These are phyloP conservation scores for Lagorchestes hirsutus DNA, from an alignment of 2,797 vertebrate genomes.

Conservation along the genomic window DNA sequence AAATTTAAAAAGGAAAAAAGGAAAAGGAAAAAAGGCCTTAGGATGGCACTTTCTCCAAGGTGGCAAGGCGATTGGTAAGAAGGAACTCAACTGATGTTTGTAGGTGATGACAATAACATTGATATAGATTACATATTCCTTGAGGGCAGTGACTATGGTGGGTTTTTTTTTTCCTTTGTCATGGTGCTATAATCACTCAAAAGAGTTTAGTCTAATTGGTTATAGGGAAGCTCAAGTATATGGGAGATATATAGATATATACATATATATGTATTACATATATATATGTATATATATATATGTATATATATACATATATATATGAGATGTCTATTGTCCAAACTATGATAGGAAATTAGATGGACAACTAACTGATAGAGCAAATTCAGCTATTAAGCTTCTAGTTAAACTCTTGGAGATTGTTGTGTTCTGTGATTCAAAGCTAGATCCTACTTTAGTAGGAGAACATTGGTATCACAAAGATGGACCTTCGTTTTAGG, in stretches of 20 bases:
- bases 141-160: not conserved
- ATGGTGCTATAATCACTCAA: not conserved
- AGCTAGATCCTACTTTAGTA: not conserved
- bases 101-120: not conserved
- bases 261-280: too few relatives aligned
- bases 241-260: too few relatives aligned
- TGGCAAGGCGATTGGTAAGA: not conserved
- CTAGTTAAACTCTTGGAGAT: not conserved
- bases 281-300: too few relatives aligned
- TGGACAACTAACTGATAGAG: not conserved
- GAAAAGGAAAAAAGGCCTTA: not conserved
- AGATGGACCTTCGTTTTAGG: not conserved
- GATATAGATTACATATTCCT: not conserved
- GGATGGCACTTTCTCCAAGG: not conserved
- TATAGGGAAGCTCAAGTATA: not conserved
- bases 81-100: not conserved
- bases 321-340: not conserved
- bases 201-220: not conserved
- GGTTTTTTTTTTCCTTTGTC: not conserved
- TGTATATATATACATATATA: too few relatives aligned
- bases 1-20: not conserved
- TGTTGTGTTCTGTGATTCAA: not conserved
- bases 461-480: not conserved
- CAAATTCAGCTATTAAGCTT: not conserved
- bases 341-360: not conserved